Evolutionary conservation across 2,797 vertebrate species (phyloP), one percentile per base, ranked within the genome.

Genomic region (Pygocentrus nattereri): DNA sequence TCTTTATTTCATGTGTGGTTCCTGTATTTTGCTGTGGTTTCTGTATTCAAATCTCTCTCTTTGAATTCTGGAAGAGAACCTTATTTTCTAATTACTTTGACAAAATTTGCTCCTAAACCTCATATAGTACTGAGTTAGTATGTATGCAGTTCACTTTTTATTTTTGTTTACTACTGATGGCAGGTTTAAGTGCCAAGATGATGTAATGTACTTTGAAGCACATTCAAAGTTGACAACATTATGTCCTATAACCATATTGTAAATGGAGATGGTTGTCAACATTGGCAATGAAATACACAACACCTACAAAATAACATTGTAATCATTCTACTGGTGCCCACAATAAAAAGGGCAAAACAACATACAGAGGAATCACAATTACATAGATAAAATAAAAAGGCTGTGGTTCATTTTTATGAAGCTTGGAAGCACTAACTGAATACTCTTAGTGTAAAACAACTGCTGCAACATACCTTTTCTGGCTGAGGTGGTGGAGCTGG

Each of bases 401-500:
- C 27, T 1, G 12, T 25, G 41, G 16, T 71, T 50, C 11, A 30
- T 23, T 50, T 71, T 5, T 18, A n/a, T 49, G n/a, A 69, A 64
- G 1, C 30, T 11, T 27, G 25, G n/a, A 47, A 6, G 16, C 12
- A 15, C 47, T 50, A 71, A 50, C 2, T 69, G 15, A 71, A 71
- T 30, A 13, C 13, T 30, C 16, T 10, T 44, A 38, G 13, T 25
- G 1, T 64, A 38, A 52, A 72, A n/a, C 10, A 72, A n/a, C 10
- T 38, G 31, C 23, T 58, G 25, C 21, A 62, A 49, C 69, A 16
- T 80, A 88, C 87, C 73, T 85, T 85, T 23, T 31, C 41, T 59
- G 49, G 59, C 52, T 82, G 49, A 30, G 70, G 23, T 61, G 27
- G 23, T 44, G 41, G 11, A 12, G 41, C 41, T 44, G 41, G 41